phyloP scores from a whole-genome alignment of 37 sponge, comb jelly and placozoan genomes.

The Oscarella lobularis region DNA sequence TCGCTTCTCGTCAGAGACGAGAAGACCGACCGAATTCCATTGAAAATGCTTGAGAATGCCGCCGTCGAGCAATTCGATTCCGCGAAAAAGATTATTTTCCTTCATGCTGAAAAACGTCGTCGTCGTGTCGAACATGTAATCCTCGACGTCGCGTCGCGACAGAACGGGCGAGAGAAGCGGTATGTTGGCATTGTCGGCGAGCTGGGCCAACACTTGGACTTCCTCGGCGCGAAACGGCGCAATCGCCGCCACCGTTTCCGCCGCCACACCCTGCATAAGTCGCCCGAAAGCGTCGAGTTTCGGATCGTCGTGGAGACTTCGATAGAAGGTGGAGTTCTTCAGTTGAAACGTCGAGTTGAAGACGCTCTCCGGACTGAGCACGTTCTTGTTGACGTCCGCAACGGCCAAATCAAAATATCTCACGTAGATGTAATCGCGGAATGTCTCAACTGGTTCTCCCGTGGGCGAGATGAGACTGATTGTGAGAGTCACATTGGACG shows the following conservation, averaged over 20 bases:
- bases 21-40: not conserved
- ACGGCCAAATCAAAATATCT: too few species aligned
- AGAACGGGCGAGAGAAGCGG: not conserved
- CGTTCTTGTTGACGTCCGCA: too few species aligned
- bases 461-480: too few species aligned
- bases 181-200: not conserved
- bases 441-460: too few species aligned
- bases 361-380: too few species aligned
- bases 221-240: not conserved
- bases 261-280: too few species aligned
- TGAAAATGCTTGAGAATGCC: not conserved
- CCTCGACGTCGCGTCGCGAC: not conserved
- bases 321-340: too few species aligned
- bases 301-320: too few species aligned
- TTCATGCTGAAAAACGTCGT: not conserved
- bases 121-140: not conserved
- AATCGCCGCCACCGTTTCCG: not conserved
- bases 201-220: not conserved
- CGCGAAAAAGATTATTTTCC: not conserved
- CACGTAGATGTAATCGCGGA: too few species aligned
- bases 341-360: too few species aligned
- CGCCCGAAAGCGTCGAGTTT: too few species aligned
- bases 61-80: not conserved
- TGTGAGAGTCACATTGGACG: too few species aligned
- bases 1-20: not conserved